Conservation (phyloP, 2,113 vertebrate species). For the Rissa tridactyla region DNA sequence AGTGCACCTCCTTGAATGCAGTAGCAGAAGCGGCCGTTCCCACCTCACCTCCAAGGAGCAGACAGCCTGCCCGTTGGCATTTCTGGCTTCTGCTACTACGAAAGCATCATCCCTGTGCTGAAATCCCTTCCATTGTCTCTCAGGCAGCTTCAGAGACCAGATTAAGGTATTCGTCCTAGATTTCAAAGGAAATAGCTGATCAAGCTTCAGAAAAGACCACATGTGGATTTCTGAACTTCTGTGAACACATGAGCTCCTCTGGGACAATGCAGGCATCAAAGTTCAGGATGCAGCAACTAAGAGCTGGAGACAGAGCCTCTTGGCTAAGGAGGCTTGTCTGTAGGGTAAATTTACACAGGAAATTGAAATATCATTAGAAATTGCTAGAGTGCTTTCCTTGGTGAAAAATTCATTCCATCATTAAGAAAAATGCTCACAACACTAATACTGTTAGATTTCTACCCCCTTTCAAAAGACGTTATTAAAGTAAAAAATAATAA, state of each 20-base stretch:
- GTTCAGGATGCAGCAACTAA: conserved; percentile 42
- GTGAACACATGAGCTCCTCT: background rate
- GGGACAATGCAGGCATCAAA: conserved; percentile 31
- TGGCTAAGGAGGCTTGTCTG: background rate
- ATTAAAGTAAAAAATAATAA: background rate
- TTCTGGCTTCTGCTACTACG: background rate
- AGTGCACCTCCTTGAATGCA: background rate
- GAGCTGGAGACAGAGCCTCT: conserved; percentile 7
- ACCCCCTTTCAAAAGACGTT: background rate
- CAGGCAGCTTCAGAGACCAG: background rate
- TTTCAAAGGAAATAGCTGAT: conserved; percentile 50
- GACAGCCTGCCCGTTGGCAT: background rate
- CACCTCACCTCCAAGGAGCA: background rate
- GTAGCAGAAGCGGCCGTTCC: background rate
- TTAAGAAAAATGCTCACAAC: background rate
- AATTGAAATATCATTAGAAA: background rate
- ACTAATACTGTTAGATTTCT: background rate
- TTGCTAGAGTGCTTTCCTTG: background rate
- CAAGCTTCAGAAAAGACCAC: conserved; percentile 36
- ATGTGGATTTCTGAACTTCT: conserved; percentile 30
- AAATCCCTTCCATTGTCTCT: background rate
- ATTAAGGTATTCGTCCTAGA: background rate
- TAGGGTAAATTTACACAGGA: background rate
- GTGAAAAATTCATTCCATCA: background rate
- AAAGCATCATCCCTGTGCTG: background rate